These are phyloP conservation scores for Bufo gargarizans DNA, from an alignment of 2,113 vertebrate genomes.

Conservation along the genomic window DNA sequence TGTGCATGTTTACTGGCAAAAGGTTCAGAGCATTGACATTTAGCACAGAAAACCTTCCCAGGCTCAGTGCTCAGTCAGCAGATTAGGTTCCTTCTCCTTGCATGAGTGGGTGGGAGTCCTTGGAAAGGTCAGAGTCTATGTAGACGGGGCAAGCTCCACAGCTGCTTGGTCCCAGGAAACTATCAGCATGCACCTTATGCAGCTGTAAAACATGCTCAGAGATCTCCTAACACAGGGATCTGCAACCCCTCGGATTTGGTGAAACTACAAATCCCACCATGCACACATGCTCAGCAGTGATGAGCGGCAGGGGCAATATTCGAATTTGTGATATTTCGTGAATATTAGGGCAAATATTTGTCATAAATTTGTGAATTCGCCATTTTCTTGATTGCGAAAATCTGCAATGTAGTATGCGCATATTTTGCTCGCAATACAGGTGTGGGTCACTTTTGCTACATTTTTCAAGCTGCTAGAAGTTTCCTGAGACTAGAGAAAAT, in stretches of 20 bases:
- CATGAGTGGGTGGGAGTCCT: constrained; percentile 36
- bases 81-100: constrained; percentile 64
- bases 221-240: background rate
- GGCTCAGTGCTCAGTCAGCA: constrained; percentile 63
- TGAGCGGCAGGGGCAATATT: too few species aligned
- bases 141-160: background rate
- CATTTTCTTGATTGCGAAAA: too few species aligned
- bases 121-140: constrained; percentile 65
- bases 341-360: too few species aligned
- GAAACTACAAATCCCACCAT: too few species aligned
- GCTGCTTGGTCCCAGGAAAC: background rate
- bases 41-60: constrained; percentile 61
- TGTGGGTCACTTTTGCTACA: too few species aligned
- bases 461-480: too few species aligned
- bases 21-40: constrained; percentile 56
- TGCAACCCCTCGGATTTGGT: background rate
- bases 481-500: too few species aligned
- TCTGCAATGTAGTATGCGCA: too few species aligned
- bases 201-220: background rate
- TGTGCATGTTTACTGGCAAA: constrained; percentile 18
- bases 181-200: background rate
- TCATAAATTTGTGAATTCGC: too few species aligned
- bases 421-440: too few species aligned
- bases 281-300: too few species aligned
- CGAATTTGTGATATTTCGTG: too few species aligned